A percentile compares a stretch with the other conserved stretches of the same genome.
Evolutionary conservation across 2,797 vertebrate genomes (phyloP).

Genomic region (Coluber constrictor): DNA sequence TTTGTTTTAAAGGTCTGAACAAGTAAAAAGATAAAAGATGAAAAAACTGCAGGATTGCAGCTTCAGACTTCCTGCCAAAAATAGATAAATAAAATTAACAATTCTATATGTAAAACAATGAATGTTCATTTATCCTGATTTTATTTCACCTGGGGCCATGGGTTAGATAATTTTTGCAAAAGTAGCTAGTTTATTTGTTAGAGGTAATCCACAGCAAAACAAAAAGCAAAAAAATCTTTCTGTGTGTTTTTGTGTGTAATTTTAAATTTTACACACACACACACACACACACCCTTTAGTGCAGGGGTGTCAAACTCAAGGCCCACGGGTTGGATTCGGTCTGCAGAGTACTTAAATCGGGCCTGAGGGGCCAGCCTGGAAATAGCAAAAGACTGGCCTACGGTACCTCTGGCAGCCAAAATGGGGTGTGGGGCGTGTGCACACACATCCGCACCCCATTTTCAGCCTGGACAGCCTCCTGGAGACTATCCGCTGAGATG

Average conservation of each 20-base stretch:
- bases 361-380: too few relatives aligned
- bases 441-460: accelerated
- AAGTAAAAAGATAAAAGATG: background rate
- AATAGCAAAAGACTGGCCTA: too few relatives aligned
- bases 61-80: background rate
- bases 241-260: background rate
- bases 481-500: too few relatives aligned
- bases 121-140: background rate
- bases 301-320: too few relatives aligned
- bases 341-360: too few relatives aligned
- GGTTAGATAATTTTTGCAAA: background rate
- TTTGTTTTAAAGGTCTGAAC: background rate
- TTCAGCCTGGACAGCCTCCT: too few relatives aligned
- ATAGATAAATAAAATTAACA: background rate
- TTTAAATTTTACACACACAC: background rate
- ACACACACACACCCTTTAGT: background rate
- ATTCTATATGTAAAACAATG: background rate
- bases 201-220: background rate
- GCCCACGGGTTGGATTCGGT: too few relatives aligned
- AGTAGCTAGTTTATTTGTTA: background rate
- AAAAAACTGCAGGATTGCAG: background rate
- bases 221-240: background rate
- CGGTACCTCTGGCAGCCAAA: too few relatives aligned
- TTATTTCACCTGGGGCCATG: background rate
- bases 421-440: accelerated